Evolutionary conservation across 2,888 invertebrate species (phyloP).

Genomic region (Dendrolimus houi): DNA sequence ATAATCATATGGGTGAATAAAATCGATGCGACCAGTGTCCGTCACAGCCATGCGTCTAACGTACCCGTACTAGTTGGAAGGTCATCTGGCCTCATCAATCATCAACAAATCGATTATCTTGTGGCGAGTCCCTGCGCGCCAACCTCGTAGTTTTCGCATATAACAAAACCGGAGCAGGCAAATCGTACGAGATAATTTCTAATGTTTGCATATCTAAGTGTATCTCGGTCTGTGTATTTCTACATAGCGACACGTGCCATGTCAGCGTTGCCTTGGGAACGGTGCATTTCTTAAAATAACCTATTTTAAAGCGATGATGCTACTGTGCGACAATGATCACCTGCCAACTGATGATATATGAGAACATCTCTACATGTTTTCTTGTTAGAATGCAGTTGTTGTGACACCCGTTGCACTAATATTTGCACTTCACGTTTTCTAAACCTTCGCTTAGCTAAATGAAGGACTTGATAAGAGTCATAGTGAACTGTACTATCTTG

Average conservation of each 20-base stretch:
- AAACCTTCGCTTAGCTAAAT: constrained; percentile 2
- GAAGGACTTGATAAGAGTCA: constrained; percentile 8
- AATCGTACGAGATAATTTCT: constrained; percentile 3
- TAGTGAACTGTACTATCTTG: constrained; percentile 17
- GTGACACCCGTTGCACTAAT: constrained; percentile 18
- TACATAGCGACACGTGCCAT: constrained; percentile 3
- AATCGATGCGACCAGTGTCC: constrained; percentile 56
- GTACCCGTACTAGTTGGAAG: constrained; percentile 44
- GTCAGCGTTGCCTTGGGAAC: constrained; percentile 47
- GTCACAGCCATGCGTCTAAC: constrained; percentile 44
- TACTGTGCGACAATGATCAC: constrained; percentile 51
- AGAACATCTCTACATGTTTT: constrained; percentile 68
- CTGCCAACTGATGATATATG: constrained; percentile 66
- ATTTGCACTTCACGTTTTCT: constrained; percentile 12
- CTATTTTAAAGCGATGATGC: constrained; percentile 33
- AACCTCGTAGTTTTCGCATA: constrained; percentile 17
- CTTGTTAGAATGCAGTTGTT: constrained; percentile 24
- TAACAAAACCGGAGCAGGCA: neutral
- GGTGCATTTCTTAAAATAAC: constrained; percentile 40
- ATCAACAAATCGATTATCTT: constrained; percentile 30
- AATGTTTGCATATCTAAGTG: neutral
- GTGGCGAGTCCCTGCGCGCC: constrained; percentile 26
- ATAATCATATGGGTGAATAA: constrained; percentile 38
- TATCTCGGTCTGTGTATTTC: neutral
- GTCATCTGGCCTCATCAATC: constrained; percentile 48